Evolutionary conservation across 1,140 invertebrate species (phyloP).

Genomic region (Drosophila pectinifera): DNA sequence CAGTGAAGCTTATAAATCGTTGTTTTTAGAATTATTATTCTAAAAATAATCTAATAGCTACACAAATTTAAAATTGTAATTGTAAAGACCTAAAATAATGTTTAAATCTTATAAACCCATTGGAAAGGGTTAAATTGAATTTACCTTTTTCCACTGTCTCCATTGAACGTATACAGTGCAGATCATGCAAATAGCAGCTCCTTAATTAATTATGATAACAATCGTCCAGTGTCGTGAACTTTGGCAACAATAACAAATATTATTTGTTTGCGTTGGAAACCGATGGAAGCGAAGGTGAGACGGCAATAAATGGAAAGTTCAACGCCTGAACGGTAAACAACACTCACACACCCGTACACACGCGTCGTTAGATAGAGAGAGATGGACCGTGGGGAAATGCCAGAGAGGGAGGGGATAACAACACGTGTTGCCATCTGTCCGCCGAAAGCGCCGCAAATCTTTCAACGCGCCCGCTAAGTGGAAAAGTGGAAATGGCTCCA

Average conservation of each 20-base stretch:
- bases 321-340: slow-evolving; percentile 71
- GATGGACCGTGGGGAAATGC: not conserved
- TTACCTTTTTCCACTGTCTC: not conserved
- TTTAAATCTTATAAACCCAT: too few relatives aligned
- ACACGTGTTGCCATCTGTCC: slow-evolving; percentile 78
- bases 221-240: slow-evolving; percentile 52
- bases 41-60: too few relatives aligned
- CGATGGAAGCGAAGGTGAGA: slow-evolving; percentile 53
- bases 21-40: too few relatives aligned
- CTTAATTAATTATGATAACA: slow-evolving; percentile 36
- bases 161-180: not conserved
- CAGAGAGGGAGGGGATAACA: slow-evolving; percentile 18
- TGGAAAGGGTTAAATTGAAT: not conserved
- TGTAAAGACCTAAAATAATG: too few relatives aligned
- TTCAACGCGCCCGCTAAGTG: slow-evolving; percentile 69
- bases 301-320: slow-evolving; percentile 61
- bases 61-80: too few relatives aligned
- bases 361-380: not conserved
- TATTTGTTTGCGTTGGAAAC: slow-evolving; percentile 36
- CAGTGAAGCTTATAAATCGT: slow-evolving; percentile 14
- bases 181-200: slow-evolving; percentile 17
- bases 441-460: slow-evolving; percentile 76
- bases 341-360: not conserved
- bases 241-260: slow-evolving; percentile 52
- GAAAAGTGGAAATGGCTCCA: slow-evolving; percentile 56